Evolutionary conservation across 2,888 invertebrate genomes (phyloP).

Genomic region (Colostygia pectinataria): DNA sequence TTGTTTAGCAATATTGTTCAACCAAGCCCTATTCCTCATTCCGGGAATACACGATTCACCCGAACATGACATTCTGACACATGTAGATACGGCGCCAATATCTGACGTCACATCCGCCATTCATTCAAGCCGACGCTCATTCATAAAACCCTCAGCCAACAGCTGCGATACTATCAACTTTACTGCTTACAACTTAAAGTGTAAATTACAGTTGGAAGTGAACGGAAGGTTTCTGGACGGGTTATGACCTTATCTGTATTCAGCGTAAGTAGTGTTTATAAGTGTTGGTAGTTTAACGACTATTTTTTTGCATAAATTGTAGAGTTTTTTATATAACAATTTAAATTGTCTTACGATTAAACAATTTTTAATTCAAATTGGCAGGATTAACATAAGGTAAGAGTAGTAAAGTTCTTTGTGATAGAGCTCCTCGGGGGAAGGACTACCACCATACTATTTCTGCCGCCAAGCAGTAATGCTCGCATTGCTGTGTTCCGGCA

Average conservation of each 20-base stretch:
- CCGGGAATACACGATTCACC: constrained; percentile 17
- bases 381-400: no score
- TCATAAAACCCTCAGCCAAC: constrained; percentile 53
- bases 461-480: no score
- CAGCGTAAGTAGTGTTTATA: constrained; percentile 13
- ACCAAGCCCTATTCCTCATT: neutral
- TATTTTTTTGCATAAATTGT: constrained; percentile 16
- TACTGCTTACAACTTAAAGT: constrained; percentile 3
- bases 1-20: no score
- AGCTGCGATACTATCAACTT: constrained; percentile 25
- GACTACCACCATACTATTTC: no score
- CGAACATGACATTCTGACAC: constrained; percentile 20
- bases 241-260: constrained; percentile 21
- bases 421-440: no score
- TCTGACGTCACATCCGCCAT: constrained; percentile 67
- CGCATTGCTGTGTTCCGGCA: no score
- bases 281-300: constrained; percentile 17
- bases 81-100: constrained; percentile 55
- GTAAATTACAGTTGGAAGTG: neutral
- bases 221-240: constrained; percentile 1
- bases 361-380: no score
- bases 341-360: no score
- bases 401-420: no score
- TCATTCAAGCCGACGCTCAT: constrained; percentile 66
- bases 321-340: constrained; percentile 7